Evolutionary conservation across 1,140 invertebrate species (phyloP).

Genomic region (Micrasema minimum): DNA sequence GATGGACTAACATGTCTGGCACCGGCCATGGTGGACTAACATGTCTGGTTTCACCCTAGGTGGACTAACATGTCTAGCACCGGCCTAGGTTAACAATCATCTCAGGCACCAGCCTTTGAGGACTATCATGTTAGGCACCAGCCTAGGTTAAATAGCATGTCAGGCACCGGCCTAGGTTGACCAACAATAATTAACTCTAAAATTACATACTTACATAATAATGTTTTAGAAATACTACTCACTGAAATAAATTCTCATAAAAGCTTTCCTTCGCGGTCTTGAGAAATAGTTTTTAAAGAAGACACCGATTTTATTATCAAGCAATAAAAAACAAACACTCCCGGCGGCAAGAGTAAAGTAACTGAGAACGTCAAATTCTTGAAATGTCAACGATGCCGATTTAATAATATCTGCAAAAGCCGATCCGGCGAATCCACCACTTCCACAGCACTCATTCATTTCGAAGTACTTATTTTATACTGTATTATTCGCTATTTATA

Average conservation of each 20-base stretch:
- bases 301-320: not conserved
- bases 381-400: conserved; percentile 25
- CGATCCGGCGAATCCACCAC: conserved; percentile 26
- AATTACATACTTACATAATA: conserved; percentile 28
- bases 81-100: no score
- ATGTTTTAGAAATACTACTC: conserved; percentile 22
- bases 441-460: conserved; percentile 41
- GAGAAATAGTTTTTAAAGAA: conserved; percentile 1
- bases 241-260: not conserved
- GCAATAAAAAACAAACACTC: conserved; percentile 12
- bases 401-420: conserved; percentile 35
- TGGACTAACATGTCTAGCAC: no score
- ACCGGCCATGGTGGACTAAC: no score
- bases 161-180: no score
- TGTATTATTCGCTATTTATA: not conserved
- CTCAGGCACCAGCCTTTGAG: no score
- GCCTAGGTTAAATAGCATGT: no score
- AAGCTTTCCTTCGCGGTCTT: not conserved
- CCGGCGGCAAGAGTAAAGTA: conserved; percentile 6
- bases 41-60: no score
- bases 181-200: no score
- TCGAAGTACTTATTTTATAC: no score
- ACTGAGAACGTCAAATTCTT: conserved; percentile 10
- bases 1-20: no score
- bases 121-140: no score